Evolutionary conservation across 2,888 invertebrate genomes (phyloP), one percentile per base, ranked within the genome.

Genomic region (Julus scanicus): DNA sequence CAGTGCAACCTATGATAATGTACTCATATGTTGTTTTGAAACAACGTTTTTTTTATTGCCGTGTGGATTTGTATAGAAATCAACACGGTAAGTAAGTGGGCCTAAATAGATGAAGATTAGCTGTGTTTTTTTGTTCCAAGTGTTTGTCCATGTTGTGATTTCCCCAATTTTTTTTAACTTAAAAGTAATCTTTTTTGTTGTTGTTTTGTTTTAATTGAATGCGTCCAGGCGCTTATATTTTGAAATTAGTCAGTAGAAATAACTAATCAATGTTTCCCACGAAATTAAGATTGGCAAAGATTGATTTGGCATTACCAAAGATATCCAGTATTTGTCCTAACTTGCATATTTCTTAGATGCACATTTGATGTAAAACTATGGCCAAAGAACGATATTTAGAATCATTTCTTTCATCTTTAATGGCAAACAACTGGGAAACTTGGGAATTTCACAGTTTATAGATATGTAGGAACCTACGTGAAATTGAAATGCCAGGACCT

Each of bases 231-330:
- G 20, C 17, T 63, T 29, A 80, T 80, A 80, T 80, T 80, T 80
- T 80, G 5, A 80, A 37, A 29, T 80, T 39, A 80, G 80, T 80
- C 13, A 15, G 0, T 39, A 29, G 37, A 15, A 39, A 15, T 80
- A 37, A 80, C 5, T 37, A 8, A 11, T 80, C 37, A 39, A 37
- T 80, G 37, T 80, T 80, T 15, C 29, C 37, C 37, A 5, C 80
- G 15, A 80, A 80, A 80, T 37, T 37, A 0, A 2, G 29, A 71
- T 37, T 80, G 80, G 80, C 9, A 85, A n/a, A 85, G 29, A 85
- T 44, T 85, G n/a, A 17, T 85, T 85, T 85, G 85, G 40, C 48
- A 85, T 85, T 85, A 85, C 85, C 85, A 85, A 85, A 85, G 85
- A 85, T 44, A 29, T 48, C 85, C 49, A 85, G 44, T 49, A 80